Base-by-base conservation (phyloP, 2,797 vertebrate genomes). In the Paratrypauchen microcephalus region DNA sequence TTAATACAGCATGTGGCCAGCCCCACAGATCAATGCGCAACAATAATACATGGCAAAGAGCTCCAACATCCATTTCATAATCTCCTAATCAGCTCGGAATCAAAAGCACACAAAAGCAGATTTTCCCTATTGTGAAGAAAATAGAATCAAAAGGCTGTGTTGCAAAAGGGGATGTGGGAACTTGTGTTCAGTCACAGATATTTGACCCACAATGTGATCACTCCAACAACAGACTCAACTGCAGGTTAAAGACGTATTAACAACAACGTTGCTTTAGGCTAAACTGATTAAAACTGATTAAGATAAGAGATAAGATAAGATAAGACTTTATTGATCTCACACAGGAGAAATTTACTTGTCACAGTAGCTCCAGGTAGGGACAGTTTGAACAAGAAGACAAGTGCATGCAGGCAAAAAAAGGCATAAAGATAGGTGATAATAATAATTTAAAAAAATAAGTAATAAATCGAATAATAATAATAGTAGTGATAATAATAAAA, bases 41-140 rank as follows among this genome's bases (percentile, higher is more conserved):
- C 74, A 86, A 85, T 71, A 88, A 87, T 60, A 77, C 83, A 84
- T 69, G 83, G 67, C 77, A 85, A 82, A 76, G 64, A 86, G 71
- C 77, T 79, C 70, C 71, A 59, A 77, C 82, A 73, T 76, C 83
- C 76, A 81, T 80, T 84, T 83, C 69, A 68, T 88, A 86, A 90
- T 86, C 87, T 83, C 71, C 72, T 87, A 89, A 89, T 90, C 83
- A 87, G 84, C 75, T 86, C 71, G 60, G 68, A 88, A 86, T 87
- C 82, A 88, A 83, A 84, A 82, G 79, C 82, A 75, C 77, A 72
- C 80, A n/a, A n/a, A n/a, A n/a, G n/a, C n/a, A n/a, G n/a, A 79
- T 82, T 86, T 78, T 68, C 65, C 78, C 84, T 85, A 76, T 83
- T 74, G 69, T 75, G 71, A 72, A 66, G 32, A 72, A 80, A 81